Conservation (phyloP, 1,140 invertebrate species). For the Laodelphax striatellus region DNA sequence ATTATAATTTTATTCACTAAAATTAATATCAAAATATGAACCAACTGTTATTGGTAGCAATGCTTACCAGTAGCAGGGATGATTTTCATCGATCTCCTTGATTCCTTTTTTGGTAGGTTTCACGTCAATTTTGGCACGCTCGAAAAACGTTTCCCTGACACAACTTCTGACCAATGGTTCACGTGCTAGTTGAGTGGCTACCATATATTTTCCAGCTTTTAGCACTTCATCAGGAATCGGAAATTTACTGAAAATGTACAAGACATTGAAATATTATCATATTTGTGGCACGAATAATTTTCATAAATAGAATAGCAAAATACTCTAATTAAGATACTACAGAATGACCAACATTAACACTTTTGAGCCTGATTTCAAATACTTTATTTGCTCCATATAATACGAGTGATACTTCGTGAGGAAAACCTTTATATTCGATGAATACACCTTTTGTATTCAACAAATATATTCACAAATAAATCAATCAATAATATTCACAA, state of each 20-base stretch:
- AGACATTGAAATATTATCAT: too few relatives aligned
- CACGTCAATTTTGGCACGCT: conserved; percentile 73
- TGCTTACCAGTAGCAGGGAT: conserved; percentile 57
- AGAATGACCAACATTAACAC: background rate
- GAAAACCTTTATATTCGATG: too few relatives aligned
- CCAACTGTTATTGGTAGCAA: too few relatives aligned
- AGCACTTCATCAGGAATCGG: conserved; percentile 61
- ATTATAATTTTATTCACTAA: too few relatives aligned
- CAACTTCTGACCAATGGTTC: conserved; percentile 82
- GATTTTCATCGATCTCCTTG: conserved; percentile 90
- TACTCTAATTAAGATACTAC: background rate
- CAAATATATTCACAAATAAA: too few relatives aligned
- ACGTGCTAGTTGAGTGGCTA: conserved; percentile 82
- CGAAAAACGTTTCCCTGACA: conserved; percentile 81
- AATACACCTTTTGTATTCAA: too few relatives aligned
- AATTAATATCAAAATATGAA: too few relatives aligned
- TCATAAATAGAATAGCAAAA: background rate
- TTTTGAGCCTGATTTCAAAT: background rate
- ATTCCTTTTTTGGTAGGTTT: conserved; percentile 81
- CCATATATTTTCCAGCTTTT: conserved; percentile 85
- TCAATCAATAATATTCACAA: too few relatives aligned
- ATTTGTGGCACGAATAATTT: background rate
- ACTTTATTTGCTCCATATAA: too few relatives aligned
- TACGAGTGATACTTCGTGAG: too few relatives aligned
- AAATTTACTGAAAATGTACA: conserved; percentile 36